phyloP scores from a whole-genome alignment of 2,888 invertebrate species.

The Pachycephus smyrnensis region DNA sequence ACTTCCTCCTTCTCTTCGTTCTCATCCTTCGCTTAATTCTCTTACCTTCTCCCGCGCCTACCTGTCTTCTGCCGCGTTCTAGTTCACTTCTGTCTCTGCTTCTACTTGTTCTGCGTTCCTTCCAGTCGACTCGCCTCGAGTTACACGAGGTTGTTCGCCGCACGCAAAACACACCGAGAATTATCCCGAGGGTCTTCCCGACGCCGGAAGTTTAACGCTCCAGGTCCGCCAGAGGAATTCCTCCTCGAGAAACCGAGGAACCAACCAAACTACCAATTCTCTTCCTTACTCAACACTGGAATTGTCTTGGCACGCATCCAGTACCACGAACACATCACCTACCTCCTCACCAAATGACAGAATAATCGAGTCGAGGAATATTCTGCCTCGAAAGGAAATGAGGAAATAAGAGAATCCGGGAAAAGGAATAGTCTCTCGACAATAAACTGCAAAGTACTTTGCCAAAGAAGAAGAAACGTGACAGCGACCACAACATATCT shows the following conservation, averaged over 20 bases:
- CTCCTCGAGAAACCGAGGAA: too few species aligned
- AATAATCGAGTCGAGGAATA: conserved; percentile 46
- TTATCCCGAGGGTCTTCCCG: not conserved
- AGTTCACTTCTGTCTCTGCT: not conserved
- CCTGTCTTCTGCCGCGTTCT: too few species aligned
- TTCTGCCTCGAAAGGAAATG: not conserved
- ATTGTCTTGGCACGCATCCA: conserved; percentile 50
- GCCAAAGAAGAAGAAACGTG: too few species aligned
- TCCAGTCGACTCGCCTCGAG: conserved; percentile 28
- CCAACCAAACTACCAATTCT: too few species aligned
- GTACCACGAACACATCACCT: not conserved
- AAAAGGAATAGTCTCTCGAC: conserved; percentile 8
- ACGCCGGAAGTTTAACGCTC: too few species aligned
- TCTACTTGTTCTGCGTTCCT: conserved; percentile 16
- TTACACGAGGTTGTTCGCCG: conserved; percentile 29
- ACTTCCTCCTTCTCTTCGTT: conserved; percentile 17
- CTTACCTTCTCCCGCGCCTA: too few species aligned
- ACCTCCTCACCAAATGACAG: conserved; percentile 42
- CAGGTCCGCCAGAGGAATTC: too few species aligned
- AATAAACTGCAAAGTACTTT: too few species aligned
- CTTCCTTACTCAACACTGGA: conserved; percentile 22
- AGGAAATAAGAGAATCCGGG: conserved; percentile 11
- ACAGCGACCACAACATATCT: too few species aligned
- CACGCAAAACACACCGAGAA: conserved; percentile 26
- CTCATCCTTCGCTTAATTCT: too few species aligned